phyloP scores from a whole-genome alignment of 2,797 vertebrate species.

The Novumbra hubbsi region DNA sequence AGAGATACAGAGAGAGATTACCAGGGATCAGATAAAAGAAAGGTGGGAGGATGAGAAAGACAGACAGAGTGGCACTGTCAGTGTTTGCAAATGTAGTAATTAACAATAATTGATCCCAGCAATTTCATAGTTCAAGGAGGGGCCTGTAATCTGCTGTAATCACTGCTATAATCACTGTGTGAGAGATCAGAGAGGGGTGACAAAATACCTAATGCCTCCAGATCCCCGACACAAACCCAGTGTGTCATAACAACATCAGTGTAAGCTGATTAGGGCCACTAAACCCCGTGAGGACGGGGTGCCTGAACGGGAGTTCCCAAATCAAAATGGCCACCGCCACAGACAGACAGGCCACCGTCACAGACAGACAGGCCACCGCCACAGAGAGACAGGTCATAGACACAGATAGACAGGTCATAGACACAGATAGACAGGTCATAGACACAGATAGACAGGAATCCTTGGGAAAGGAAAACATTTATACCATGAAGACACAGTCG shows the following conservation, averaged over 20 bases:
- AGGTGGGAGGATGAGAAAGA: conserved; percentile 5
- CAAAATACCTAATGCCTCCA: conserved; percentile 52
- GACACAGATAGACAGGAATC: neutral
- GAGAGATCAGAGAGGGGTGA: conserved; percentile 53
- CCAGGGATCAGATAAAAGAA: neutral
- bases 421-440: no score
- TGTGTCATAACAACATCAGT: conserved; percentile 58
- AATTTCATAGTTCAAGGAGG: neutral
- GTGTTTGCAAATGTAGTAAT: neutral
- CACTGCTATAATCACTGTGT: conserved; percentile 32
- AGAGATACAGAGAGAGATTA: neutral
- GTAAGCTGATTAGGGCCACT: conserved; percentile 65
- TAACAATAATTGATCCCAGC: neutral
- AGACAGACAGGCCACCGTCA: neutral
- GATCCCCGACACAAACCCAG: conserved; percentile 51
- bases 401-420: no score
- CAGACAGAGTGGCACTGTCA: conserved; percentile 18
- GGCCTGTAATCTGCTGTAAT: conserved; percentile 15
- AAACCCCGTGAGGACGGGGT: conserved; percentile 49
- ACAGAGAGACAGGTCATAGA: no score
- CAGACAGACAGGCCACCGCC: no score
- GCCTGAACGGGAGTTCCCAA: conserved; percentile 16
- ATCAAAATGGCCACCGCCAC: neutral
- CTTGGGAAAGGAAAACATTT: neutral
- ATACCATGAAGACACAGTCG: neutral